Percentiles rank a stretch among this genome's conserved stretches.
phyloP scores from a whole-genome alignment of 2,797 vertebrate genomes.

The Apogon talboti region DNA sequence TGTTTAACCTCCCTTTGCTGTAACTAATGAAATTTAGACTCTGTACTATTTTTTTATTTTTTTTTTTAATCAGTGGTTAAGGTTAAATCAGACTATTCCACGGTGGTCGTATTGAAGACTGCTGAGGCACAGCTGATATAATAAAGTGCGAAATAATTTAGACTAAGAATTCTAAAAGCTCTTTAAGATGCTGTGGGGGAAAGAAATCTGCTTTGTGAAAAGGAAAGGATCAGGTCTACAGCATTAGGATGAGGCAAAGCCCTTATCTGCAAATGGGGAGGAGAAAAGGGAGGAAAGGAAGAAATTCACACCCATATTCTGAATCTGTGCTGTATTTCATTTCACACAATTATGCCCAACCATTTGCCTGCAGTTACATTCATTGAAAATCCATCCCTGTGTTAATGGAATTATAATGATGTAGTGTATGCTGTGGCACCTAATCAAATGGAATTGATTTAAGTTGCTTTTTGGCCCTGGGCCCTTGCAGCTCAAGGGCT shows the following conservation, averaged over 20 bases:
- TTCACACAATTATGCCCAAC: constrained; percentile 78
- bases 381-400: constrained; percentile 83
- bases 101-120: constrained; percentile 33
- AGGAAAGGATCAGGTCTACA: constrained; percentile 50
- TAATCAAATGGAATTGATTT: constrained; percentile 86
- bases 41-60: constrained; percentile 33
- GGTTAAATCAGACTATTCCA: constrained; percentile 42
- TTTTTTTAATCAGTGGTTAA: constrained; percentile 41
- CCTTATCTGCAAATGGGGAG: constrained; percentile 57
- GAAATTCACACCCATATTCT: constrained; percentile 63
- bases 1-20: constrained; percentile 13
- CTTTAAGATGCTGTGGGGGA: constrained; percentile 35
- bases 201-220: constrained; percentile 36
- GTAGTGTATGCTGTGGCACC: constrained; percentile 77
- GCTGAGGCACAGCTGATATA: constrained; percentile 46
- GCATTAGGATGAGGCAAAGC: constrained; percentile 50
- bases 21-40: constrained; percentile 23
- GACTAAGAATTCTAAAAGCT: constrained; percentile 49
- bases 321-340: constrained; percentile 76
- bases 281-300: constrained; percentile 48
- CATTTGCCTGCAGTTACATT: constrained; percentile 81
- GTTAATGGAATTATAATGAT: constrained; percentile 87
- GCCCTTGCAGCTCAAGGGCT: constrained; percentile 67
- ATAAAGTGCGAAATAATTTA: constrained; percentile 60
- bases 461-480: constrained; percentile 76